A percentile compares a stretch with the other conserved stretches of the same genome.
These are phyloP conservation scores for Myotis findleyi DNA, from an alignment of 2,797 vertebrate genomes.

Conservation along the genomic window DNA sequence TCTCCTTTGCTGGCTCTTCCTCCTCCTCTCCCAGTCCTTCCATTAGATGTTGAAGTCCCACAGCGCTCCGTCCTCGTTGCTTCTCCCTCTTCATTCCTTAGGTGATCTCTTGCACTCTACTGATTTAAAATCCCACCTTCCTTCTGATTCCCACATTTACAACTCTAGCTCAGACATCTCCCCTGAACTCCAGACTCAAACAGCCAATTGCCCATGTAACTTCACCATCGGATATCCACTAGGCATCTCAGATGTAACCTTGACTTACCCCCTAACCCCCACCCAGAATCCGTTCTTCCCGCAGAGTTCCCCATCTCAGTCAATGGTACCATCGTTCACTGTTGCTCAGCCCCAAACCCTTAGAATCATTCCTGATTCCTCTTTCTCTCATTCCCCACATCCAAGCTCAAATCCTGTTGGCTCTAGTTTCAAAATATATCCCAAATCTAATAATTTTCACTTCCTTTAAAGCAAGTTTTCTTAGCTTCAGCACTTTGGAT, in stretches of 20 bases:
- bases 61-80: not conserved
- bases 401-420: not conserved
- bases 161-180: not conserved
- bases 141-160: not conserved
- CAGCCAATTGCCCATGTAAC: not conserved
- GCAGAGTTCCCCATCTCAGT: not conserved
- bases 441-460: not conserved
- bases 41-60: not conserved
- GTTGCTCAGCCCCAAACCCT: not conserved
- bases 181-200: no score
- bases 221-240: not conserved
- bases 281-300: not conserved
- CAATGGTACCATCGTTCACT: not conserved
- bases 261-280: not conserved
- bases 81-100: not conserved
- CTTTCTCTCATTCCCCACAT: not conserved
- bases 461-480: not conserved
- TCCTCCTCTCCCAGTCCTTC: not conserved
- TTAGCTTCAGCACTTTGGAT: not conserved
- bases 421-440: not conserved
- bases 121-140: not conserved
- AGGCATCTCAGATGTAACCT: not conserved
- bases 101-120: not conserved
- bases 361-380: not conserved
- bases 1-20: not conserved